Conservation (phyloP, 2,113 vertebrate genomes). For the Aythya baeri region DNA sequence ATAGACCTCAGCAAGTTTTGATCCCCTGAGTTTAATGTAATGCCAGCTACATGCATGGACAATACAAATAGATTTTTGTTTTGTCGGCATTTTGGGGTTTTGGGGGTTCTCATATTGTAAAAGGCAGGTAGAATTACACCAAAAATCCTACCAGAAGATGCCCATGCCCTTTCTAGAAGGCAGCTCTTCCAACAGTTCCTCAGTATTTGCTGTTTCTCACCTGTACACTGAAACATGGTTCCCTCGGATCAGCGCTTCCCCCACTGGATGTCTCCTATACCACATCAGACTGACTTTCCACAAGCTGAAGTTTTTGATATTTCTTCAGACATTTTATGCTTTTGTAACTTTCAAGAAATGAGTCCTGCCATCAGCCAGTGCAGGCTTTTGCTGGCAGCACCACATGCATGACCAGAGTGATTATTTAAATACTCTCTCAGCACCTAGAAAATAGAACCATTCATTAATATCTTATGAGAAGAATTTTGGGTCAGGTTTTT, state of each 20-base stretch:
- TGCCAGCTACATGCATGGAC: rapidly evolving
- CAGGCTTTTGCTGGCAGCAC: background rate
- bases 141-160: background rate
- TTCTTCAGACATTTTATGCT: background rate
- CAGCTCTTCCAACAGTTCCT: background rate
- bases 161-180: rapidly evolving
- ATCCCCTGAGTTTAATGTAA: rapidly evolving
- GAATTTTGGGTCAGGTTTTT: slow-evolving; percentile 24
- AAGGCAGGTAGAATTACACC: background rate
- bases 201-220: background rate
- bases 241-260: background rate
- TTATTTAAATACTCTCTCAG: slow-evolving; percentile 4
- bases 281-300: background rate
- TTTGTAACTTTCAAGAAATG: background rate
- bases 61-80: background rate
- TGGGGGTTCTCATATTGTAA: background rate
- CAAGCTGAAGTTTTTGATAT: background rate
- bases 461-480: slow-evolving; percentile 36
- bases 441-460: background rate
- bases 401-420: background rate
- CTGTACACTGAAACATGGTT: rapidly evolving
- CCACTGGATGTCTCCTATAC: rapidly evolving
- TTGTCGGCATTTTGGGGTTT: background rate
- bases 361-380: background rate
- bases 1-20: background rate